Evolutionary conservation across 2,113 vertebrate species (phyloP), one percentile per base, ranked within the genome.

Genomic region (Chionodraco myersi): DNA sequence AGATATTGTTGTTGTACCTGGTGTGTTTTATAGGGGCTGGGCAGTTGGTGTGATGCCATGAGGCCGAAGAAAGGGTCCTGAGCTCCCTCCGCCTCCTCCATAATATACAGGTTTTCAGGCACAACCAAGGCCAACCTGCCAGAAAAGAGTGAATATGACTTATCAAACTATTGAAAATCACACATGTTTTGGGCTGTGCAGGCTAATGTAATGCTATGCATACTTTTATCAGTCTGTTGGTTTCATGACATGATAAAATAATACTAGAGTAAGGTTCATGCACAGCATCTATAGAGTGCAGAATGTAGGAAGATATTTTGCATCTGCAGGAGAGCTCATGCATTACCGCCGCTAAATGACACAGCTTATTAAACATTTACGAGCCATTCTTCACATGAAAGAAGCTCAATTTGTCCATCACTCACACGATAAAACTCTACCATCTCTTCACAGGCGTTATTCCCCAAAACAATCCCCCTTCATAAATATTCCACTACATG

Each of bases 1-100:
- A 6, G 18, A 52, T 62, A 1, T 36, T 1, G 15, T 30, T 44
- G 15, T 57, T 47, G 34, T 74, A 96, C 95, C 94, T 94, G 94
- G 67, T 90, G 90, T 59, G 94, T 90, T 57, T 79, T 71, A 2
- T 77, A 81, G 52, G 96, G 96, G 58, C 94, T 94, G 15, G 94
- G 95, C 16, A 95, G 89, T 4, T 85, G 51, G 2, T 88, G 86
- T 66, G 91, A 75, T 1, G 85, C 87, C 94, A 96, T 96, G 75
- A 93, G 72, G 36, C 96, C 96, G 66, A 96, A 96, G 85, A 96
- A 97, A 0, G 96, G 96, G 66, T 96, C 94, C 41, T 94, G 94
- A 6, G 96, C 95, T 73, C 93, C 91, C 73, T 96, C 96, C 10
- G 93, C 77, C 54, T 76, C 80, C 72, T 94, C 90, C 94, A 96